Evolutionary conservation across 2,797 vertebrate species (phyloP), one percentile per base, ranked within the genome.

Genomic region (Betta splendens): DNA sequence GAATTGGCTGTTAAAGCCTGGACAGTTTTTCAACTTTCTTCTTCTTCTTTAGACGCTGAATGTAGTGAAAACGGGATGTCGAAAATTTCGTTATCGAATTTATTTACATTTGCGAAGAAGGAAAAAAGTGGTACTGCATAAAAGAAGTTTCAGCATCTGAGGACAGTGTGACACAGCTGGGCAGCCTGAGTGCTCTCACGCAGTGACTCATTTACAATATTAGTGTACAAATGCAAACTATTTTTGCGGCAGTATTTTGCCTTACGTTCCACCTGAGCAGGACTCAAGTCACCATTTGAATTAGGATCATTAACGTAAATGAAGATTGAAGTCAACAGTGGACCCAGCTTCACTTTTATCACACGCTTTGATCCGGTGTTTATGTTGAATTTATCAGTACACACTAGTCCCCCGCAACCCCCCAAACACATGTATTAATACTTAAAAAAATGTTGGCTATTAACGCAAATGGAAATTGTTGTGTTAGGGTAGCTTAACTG

Each of bases 181-280:
- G 3, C 21, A 26, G 18, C 29, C 20, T 25, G 31, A 33, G 31
- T 9, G 9, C 0, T 23, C 6, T 45, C 33, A 52, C 40, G 33
- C 3, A 0, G 10, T 12, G 29, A 48, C 16, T 18, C 8, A 8
- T 42, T 39, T 38, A 20, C 21, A 45, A 28, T 28, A 38, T 42
- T 33, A n/a, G n/a, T n/a, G n/a, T n/a, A 25, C 21, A 22, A 6
- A 44, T 7, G 16, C 25, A 2, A 39, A 3, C 31, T 22, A 7
- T 31, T 48, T 40, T 25, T 33, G 32, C 22, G 9, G 23, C 29
- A 36, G 20, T 39, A 20, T 48, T 18, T 57, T 22, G n/a, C 10
- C 20, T 53, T 40, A 47, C 3, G 50, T 43, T 71, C 33, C 46
- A 62, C 22, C 51, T 18, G 32, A 57, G 36, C 65, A 45, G 3